Evolutionary conservation across 1,140 invertebrate species (phyloP).

Genomic region (Helicoverpa armigera): DNA sequence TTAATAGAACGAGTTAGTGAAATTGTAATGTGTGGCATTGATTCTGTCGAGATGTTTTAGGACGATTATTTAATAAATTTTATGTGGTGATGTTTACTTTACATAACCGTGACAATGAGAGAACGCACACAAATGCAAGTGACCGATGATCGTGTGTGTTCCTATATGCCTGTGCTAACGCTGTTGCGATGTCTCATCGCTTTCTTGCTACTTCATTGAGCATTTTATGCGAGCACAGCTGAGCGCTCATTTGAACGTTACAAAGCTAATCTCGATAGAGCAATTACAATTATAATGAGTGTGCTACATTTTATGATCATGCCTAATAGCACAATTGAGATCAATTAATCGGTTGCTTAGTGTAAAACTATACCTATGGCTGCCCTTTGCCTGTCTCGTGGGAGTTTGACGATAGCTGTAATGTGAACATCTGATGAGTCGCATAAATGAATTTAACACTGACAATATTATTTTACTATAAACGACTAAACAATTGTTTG

Average conservation of each 20-base stretch:
- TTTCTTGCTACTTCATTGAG: constrained; percentile 16
- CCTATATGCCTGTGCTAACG: constrained; percentile 35
- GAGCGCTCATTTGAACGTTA: constrained; percentile 20
- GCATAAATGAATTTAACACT: constrained; percentile 43
- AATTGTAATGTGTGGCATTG: constrained; percentile 52
- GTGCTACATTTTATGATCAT: constrained; percentile 34
- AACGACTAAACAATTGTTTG: constrained; percentile 35
- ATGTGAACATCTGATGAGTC: constrained; percentile 21
- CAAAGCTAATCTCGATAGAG: constrained; percentile 1
- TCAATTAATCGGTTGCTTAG: constrained; percentile 6
- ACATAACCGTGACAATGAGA: neutral
- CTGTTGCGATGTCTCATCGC: constrained; percentile 36
- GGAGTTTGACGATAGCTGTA: constrained; percentile 13
- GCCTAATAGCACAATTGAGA: constrained; percentile 20
- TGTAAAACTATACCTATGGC: constrained; percentile 29
- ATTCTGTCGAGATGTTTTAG: constrained; percentile 18
- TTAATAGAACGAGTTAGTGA: constrained; percentile 64
- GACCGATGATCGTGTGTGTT: constrained; percentile 19
- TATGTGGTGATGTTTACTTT: constrained; percentile 1
- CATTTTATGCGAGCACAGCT: neutral
- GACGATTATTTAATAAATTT: constrained; percentile 10
- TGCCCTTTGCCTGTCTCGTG: constrained; percentile 16
- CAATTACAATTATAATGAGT: constrained; percentile 13
- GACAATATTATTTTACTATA: constrained; percentile 47
- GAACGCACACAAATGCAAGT: constrained; percentile 22